Conservation (phyloP, 2,797 vertebrate genomes). For the Sphaeramia orbicularis region DNA sequence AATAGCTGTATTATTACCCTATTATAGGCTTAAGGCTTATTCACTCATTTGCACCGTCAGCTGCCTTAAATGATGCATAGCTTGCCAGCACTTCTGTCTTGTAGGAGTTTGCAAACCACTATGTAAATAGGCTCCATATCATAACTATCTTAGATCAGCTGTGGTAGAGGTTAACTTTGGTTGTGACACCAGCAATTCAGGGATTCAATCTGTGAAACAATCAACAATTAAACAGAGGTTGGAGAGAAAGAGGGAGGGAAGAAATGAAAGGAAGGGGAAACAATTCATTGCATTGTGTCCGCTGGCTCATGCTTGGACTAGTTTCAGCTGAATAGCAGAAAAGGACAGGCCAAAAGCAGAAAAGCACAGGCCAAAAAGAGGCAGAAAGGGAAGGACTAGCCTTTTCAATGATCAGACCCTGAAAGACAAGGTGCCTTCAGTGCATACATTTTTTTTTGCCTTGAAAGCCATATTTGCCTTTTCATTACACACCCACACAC, state of each 20-base stretch:
- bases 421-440: slow-evolving; percentile 15
- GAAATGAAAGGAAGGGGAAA: slow-evolving; percentile 56
- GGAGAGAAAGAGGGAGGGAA: slow-evolving; percentile 13
- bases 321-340: slow-evolving; percentile 65
- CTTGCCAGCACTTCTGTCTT: neutral
- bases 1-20: slow-evolving; percentile 17
- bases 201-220: slow-evolving; percentile 67
- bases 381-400: slow-evolving; percentile 39
- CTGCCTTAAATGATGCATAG: neutral
- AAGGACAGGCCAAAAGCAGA: slow-evolving; percentile 41
- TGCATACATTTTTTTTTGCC: slow-evolving; percentile 4
- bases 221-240: slow-evolving; percentile 71
- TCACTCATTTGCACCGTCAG: slow-evolving; percentile 7
- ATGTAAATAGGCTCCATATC: neutral
- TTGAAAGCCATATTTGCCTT: slow-evolving; percentile 10
- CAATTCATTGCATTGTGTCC: slow-evolving; percentile 79
- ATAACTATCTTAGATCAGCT: slow-evolving; percentile 21
- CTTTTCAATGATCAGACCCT: slow-evolving; percentile 47
- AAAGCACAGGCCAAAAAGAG: slow-evolving; percentile 45
- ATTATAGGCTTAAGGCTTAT: slow-evolving; percentile 11
- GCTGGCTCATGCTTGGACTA: slow-evolving; percentile 54
- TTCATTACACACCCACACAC: slow-evolving; percentile 16
- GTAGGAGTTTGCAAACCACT: neutral
- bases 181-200: slow-evolving; percentile 32
- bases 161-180: slow-evolving; percentile 26